Percentiles rank a stretch among this genome's conserved stretches.
Evolutionary conservation across 2,113 vertebrate species (phyloP).

Genomic region (Seriola aureovittata): DNA sequence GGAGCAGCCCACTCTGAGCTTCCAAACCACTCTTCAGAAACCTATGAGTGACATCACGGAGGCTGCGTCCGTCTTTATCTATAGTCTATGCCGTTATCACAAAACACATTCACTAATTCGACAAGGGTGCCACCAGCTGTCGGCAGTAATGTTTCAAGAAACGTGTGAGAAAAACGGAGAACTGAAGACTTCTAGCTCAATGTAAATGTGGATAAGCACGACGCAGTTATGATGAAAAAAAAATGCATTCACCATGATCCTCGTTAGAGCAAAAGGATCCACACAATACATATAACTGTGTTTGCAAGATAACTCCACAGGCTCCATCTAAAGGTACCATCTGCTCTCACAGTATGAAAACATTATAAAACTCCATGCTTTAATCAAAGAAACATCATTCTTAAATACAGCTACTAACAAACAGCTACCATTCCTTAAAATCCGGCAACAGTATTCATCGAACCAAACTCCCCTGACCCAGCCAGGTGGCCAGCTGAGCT

Average conservation of each 20-base stretch:
- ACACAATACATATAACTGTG: neutral
- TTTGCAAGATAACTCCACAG: slow-evolving; percentile 37
- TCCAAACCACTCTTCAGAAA: no score
- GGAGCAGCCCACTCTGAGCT: no score
- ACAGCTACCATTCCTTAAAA: neutral
- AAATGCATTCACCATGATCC: neutral
- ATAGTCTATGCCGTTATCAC: no score
- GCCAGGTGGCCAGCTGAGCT: slow-evolving; percentile 38
- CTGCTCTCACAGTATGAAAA: slow-evolving; percentile 31
- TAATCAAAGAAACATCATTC: neutral
- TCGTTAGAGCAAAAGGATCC: neutral
- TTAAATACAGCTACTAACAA: neutral
- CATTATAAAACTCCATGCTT: slow-evolving; percentile 21
- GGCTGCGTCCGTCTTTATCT: no score
- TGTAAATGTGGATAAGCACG: neutral
- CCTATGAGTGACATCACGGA: no score
- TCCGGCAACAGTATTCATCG: neutral
- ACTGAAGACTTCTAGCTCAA: neutral
- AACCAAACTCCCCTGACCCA: slow-evolving; percentile 1
- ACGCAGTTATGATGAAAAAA: neutral
- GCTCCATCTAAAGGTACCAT: slow-evolving; percentile 39
- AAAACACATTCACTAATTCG: neutral
- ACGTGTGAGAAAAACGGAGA: neutral
- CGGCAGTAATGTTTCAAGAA: neutral
- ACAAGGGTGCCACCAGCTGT: neutral